Evolutionary conservation across 2,797 vertebrate species (phyloP), one percentile per base, ranked within the genome.

Genomic region (Takifugu ocellatus): DNA sequence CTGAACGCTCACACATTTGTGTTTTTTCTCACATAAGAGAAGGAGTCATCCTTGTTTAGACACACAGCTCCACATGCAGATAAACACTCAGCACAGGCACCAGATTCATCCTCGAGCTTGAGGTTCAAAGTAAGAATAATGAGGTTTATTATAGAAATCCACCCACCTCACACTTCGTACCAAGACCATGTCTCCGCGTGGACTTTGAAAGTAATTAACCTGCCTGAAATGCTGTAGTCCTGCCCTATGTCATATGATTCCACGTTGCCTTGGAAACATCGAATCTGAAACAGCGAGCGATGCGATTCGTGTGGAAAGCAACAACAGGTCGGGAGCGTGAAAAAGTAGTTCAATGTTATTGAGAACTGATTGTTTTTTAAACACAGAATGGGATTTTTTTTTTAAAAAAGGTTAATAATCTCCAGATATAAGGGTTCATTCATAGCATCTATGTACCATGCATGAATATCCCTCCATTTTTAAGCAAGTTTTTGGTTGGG

Each of bases 241-340:
- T n/a, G 42, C 56, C 63, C 59, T 51, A 69, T 75, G 62, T 78
- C 69, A 25, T 69, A 72, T 72, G 70, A 70, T 73, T 61, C 55
- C 58, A 63, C 72, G 87, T 91, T 88, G 64, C 84, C 80, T 82
- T 88, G 83, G 87, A 89, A 90, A 90, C 83, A 63, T 79, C 65
- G 61, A 59, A 79, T 77, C 82, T 63, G 66, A 77, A 75, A 62
- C 44, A 55, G 43, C 16, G 70, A 79, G 72, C 25, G 43, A 27
- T 49, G 56, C 69, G 63, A 70, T 79, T 81, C 70, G 83, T 81
- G 70, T 78, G 83, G 26, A 68, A 81, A 66, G 54, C 51, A 65
- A 62, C 56, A 81, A 81, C 54, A 56, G 66, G 63, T 79, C 59
- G 66, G 63, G 33, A 49, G 61, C 62, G 46, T 65, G 53, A 66